A percentile compares a stretch with the other conserved stretches of the same genome.
phyloP scores from a whole-genome alignment of 1,140 invertebrate species.

The Vanessa tameamea region DNA sequence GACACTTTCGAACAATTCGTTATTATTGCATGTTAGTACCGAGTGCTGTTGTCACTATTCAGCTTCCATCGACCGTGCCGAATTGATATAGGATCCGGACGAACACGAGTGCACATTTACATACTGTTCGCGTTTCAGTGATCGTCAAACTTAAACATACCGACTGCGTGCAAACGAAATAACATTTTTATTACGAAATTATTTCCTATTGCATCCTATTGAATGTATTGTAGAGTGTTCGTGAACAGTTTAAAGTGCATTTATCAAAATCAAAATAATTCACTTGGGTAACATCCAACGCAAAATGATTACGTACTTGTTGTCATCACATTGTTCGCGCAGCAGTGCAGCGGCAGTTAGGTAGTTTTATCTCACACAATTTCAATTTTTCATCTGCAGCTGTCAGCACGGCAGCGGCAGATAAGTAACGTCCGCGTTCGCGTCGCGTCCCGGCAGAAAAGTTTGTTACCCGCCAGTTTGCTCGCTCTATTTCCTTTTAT shows the following conservation, averaged over 20 bases:
- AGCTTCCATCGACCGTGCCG: conserved; percentile 55
- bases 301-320: conserved; percentile 57
- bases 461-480: conserved; percentile 73
- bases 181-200: not conserved
- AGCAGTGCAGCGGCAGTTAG: conserved; percentile 63
- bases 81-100: conserved; percentile 67
- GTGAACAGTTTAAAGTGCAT: conserved; percentile 29
- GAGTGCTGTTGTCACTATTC: conserved; percentile 64
- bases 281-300: conserved; percentile 38
- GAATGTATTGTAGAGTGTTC: not conserved
- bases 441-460: conserved; percentile 67
- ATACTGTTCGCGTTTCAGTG: conserved; percentile 53
- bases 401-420: conserved; percentile 74
- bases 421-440: conserved; percentile 73
- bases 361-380: conserved; percentile 79
- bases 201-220: not conserved
- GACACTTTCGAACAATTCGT: conserved; percentile 63
- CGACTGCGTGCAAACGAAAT: not conserved
- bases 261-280: conserved; percentile 42
- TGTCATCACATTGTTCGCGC: conserved; percentile 68
- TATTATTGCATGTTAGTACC: conserved; percentile 66
- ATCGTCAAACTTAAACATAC: conserved; percentile 31
- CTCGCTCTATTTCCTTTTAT: conserved; percentile 71
- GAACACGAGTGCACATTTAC: conserved; percentile 57
- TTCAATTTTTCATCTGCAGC: conserved; percentile 80